phyloP scores from a whole-genome alignment of 2,113 vertebrate species.

The Ia io region DNA sequence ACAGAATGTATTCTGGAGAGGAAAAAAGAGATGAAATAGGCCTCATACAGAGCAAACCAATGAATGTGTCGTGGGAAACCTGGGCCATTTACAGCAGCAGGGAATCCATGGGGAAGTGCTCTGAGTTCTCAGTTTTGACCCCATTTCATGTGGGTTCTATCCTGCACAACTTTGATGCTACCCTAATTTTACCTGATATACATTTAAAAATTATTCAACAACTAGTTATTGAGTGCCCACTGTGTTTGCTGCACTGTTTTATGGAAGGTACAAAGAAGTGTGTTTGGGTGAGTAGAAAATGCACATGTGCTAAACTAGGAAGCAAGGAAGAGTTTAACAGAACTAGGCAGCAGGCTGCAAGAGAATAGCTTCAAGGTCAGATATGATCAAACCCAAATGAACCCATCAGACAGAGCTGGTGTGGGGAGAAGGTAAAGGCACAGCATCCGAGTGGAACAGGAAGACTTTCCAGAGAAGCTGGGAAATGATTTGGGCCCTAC shows the following conservation, averaged over 20 bases:
- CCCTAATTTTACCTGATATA: background rate
- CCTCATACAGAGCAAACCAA: background rate
- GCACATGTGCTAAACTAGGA: background rate
- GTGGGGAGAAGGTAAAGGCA: background rate
- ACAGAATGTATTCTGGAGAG: background rate
- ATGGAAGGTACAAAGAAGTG: background rate
- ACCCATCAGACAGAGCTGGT: background rate
- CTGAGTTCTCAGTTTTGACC: background rate
- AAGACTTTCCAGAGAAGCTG: background rate
- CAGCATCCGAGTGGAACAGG: background rate
- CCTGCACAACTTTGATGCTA: background rate
- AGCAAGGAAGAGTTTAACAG: background rate
- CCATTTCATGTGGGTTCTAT: background rate
- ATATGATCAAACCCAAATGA: background rate
- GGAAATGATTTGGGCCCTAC: background rate
- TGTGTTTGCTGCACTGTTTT: background rate
- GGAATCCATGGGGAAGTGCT: background rate
- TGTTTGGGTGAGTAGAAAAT: background rate
- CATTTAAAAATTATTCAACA: slow-evolving; percentile 1
- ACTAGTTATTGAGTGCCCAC: background rate
- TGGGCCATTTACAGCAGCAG: background rate
- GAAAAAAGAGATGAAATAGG: background rate
- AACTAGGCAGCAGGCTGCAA: background rate
- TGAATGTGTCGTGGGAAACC: background rate
- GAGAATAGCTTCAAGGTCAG: background rate